A percentile compares a stretch with the other conserved stretches of the same genome.
These are phyloP conservation scores for Anorthoa munda DNA, from an alignment of 2,888 invertebrate species.

Conservation along the genomic window DNA sequence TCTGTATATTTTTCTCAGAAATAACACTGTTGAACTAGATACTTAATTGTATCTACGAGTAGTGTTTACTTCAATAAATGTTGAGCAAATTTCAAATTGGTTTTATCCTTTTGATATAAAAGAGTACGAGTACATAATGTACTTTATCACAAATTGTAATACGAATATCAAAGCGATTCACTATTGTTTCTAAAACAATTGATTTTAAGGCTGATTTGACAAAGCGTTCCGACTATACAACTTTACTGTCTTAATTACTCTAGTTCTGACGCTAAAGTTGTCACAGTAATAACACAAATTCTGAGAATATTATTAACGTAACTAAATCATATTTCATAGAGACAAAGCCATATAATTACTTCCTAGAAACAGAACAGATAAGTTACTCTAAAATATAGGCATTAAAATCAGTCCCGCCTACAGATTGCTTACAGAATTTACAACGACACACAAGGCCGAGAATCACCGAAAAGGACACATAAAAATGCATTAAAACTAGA, in stretches of 20 bases:
- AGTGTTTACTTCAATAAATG: background rate
- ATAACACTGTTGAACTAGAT: background rate
- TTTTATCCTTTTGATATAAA: background rate
- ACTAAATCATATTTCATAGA: constrained; percentile 4
- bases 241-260: constrained; percentile 21
- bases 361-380: constrained; percentile 19
- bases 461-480: constrained; percentile 13
- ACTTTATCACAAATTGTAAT: constrained; percentile 1
- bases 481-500: constrained; percentile 58
- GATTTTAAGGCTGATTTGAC: constrained; percentile 12
- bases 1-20: background rate
- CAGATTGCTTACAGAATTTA: constrained; percentile 5
- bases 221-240: constrained; percentile 14
- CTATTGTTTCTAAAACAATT: constrained; percentile 15
- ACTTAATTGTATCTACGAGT: background rate
- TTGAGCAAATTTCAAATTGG: background rate
- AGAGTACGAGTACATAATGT: background rate
- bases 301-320: constrained; percentile 6
- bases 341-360: constrained; percentile 16
- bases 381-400: background rate
- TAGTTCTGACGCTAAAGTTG: constrained; percentile 21
- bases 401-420: background rate
- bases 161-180: constrained; percentile 13
- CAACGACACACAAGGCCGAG: background rate
- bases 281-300: constrained; percentile 25